phyloP scores from a whole-genome alignment of 2,888 invertebrate species.

The Lycia hirtaria region DNA sequence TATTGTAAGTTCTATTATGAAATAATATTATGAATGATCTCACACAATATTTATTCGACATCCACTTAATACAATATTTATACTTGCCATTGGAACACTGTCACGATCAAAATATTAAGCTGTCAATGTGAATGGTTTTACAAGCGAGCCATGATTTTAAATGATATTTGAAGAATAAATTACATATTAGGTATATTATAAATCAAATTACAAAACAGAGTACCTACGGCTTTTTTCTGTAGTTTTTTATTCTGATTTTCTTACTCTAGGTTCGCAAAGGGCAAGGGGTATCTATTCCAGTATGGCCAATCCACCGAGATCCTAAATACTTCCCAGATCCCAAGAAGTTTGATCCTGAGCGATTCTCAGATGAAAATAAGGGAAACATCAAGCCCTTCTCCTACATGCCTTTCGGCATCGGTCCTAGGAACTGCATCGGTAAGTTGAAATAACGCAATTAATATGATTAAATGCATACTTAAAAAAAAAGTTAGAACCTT shows the following conservation, averaged over 20 bases:
- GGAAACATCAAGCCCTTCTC: slow-evolving; percentile 55
- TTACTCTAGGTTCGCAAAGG: slow-evolving; percentile 63
- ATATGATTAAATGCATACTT: no score
- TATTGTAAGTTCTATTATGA: slow-evolving; percentile 68
- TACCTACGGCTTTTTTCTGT: no score
- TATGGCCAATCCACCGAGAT: slow-evolving; percentile 78
- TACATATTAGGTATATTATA: no score
- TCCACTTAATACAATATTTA: background rate
- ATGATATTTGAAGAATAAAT: no score
- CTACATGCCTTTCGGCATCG: slow-evolving; percentile 49
- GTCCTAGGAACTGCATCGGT: slow-evolving; percentile 88
- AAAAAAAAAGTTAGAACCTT: no score
- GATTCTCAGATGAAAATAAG: slow-evolving; percentile 70
- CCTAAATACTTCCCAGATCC: slow-evolving; percentile 82
- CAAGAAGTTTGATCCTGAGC: slow-evolving; percentile 83
- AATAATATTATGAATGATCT: no score
- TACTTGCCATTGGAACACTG: no score
- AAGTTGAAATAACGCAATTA: slow-evolving; percentile 34
- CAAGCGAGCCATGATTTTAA: no score
- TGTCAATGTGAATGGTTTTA: no score
- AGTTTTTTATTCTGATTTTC: background rate
- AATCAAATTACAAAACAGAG: no score
- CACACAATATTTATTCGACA: background rate
- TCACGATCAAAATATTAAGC: no score
- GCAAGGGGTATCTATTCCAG: slow-evolving; percentile 61